Evolutionary conservation across 2,797 vertebrate species (phyloP), one percentile per base, ranked within the genome.

Genomic region (Hapalemur alaotrensis): DNA sequence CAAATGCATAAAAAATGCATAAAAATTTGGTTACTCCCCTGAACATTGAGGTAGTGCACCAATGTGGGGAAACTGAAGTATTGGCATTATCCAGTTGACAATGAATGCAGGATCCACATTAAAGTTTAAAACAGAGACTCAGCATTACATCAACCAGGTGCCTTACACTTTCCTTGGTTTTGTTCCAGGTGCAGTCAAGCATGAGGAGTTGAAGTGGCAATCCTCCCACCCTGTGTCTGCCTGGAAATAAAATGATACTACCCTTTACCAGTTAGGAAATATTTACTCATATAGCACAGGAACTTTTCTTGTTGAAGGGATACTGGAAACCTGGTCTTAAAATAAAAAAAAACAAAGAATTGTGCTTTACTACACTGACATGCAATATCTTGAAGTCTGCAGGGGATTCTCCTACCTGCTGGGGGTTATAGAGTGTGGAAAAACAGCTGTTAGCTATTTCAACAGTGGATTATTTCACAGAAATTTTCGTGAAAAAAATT

Each of bases 401-500:
- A 93, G 97, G 97, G 97, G 91, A 96, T 98, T 98, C 96, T 98
- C 93, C 97, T 92, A 93, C 93, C 94, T 98, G 98, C 96, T 97
- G 95, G 88, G 94, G 97, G 97, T 98, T 97, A 96, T 18, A 67
- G 72, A 95, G 67, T 94, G 81, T 18, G 17, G 95, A 98, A 87
- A 97, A 95, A 97, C 92, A 97, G 97, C 97, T 98, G 89, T 52
- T 89, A 97, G 96, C 84, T 98, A 86, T 98, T 98, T 98, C 98
- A 95, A 96, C 95, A 90, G 95, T 96, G 91, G 30, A 38, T 97
- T 97, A 97, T 89, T 98, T 97, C 96, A 97, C 85, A 97, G 95
- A 95, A 96, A 97, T 96, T 98, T 98, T 98, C 94, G 97, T 97
- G 96, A 98, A 94, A 96, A 96, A 97, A 98, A 97, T 97, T 93